These are phyloP conservation scores for Campoletis raptor DNA, from an alignment of 2,888 invertebrate species.

Conservation along the genomic window DNA sequence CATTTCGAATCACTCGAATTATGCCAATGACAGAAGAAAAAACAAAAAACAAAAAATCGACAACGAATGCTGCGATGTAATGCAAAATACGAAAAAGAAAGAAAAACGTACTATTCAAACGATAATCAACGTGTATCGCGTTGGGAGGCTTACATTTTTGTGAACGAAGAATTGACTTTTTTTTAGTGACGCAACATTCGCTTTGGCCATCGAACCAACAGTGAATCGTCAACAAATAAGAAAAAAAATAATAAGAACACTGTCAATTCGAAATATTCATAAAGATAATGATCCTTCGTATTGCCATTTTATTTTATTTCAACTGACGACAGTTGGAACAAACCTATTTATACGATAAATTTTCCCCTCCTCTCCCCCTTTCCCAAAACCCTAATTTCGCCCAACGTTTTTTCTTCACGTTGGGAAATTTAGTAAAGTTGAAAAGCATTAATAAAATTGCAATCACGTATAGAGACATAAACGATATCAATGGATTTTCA, in stretches of 20 bases:
- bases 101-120: background rate
- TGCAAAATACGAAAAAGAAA: constrained; percentile 6
- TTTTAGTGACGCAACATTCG: background rate
- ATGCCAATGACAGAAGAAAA: background rate
- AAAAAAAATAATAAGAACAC: background rate
- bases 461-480: constrained; percentile 76
- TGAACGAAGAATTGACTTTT: constrained; percentile 7
- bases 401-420: constrained; percentile 10
- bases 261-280: constrained; percentile 6
- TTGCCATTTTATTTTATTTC: constrained; percentile 11
- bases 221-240: background rate
- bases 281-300: background rate
- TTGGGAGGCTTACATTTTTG: background rate
- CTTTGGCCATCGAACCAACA: constrained; percentile 53
- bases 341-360: constrained; percentile 75
- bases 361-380: constrained; percentile 28
- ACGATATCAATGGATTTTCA: constrained; percentile 80
- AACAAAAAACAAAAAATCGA: background rate
- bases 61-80: constrained; percentile 1
- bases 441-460: constrained; percentile 72
- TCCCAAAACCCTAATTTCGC: background rate
- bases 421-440: constrained; percentile 74
- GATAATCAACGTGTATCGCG: constrained; percentile 7
- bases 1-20: background rate
- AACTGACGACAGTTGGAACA: constrained; percentile 12